A percentile compares a stretch with the other conserved stretches of the same genome.
phyloP scores from a whole-genome alignment of 35 echinoderm and acorn worm genomes.

The Ophiothrix spiculata region DNA sequence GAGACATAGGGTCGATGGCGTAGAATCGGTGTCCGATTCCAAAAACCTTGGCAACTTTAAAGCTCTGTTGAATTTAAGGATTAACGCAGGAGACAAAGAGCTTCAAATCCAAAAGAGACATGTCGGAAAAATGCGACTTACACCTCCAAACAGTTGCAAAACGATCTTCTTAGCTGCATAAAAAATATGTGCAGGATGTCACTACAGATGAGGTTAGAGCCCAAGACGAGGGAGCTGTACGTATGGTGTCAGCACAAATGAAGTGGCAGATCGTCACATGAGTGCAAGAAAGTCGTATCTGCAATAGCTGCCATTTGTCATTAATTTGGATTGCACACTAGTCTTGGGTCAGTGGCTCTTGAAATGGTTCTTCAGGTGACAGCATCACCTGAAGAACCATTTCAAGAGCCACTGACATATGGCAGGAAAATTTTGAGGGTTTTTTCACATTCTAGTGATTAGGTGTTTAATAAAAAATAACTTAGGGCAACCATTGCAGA shows the following conservation, averaged over 20 bases:
- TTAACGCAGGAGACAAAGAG: conserved; percentile 35
- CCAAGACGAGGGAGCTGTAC: conserved; percentile 14
- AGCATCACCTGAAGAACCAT: too few species aligned
- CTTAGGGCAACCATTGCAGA: too few species aligned
- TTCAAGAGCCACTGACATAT: too few species aligned
- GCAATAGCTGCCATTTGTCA: too few species aligned
- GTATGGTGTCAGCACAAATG: conserved; percentile 53
- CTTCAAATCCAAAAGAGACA: conserved; percentile 19
- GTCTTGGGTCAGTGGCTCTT: too few species aligned
- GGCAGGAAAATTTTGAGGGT: too few species aligned
- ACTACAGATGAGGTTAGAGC: conserved; percentile 42
- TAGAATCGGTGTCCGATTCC: not conserved
- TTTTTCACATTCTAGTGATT: too few species aligned
- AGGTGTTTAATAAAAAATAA: too few species aligned
- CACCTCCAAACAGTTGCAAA: conserved; percentile 60
- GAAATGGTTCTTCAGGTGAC: too few species aligned
- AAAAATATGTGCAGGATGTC: conserved; percentile 37
- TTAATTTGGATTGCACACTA: too few species aligned
- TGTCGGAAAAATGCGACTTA: conserved; percentile 46
- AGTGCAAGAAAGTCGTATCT: too few species aligned
- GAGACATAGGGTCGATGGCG: conserved; percentile 52
- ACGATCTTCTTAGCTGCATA: conserved; percentile 61
- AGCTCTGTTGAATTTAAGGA: conserved; percentile 41
- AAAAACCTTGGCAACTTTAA: conserved; percentile 65
- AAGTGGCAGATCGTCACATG: conserved; percentile 73